Evolutionary conservation across 2,888 invertebrate species (phyloP), one percentile per base, ranked within the genome.

Genomic region (Dicycla oo): DNA sequence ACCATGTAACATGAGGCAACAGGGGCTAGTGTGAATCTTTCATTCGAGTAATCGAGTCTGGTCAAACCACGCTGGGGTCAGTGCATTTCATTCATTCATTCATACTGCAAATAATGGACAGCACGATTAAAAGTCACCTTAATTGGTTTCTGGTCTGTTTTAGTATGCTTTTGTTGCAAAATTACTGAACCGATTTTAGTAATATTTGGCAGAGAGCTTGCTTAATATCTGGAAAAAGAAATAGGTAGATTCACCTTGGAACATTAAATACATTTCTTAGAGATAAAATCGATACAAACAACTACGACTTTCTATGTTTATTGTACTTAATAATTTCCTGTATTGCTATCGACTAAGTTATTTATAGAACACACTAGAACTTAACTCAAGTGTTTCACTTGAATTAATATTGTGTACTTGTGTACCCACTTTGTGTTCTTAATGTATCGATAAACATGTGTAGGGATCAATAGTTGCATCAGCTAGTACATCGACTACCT

Each of bases 351-450:
- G 2, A 26, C 34, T 8, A 45, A 49, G 57, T 57, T 80, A 77
- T 80, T 73, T 62, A 68, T 73, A 61, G 43, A 11, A 13, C 2
- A 26, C n/a, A 51, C 18, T 62, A 65, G 18, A 74, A 67, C 60
- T 74, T 47, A 43, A 51, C 53, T 43, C 58, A 71, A 80, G 81
- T 78, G 60, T n/a, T 56, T 66, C 78, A 66, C 68, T 80, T 77
- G 70, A 81, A 69, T 60, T 69, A 49, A 58, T 49, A 58, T 49
- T 66, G 40, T 63, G 23, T 56, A 73, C 45, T 38, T 51, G 51
- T 38, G 13, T 60, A 63, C 18, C 49, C 45, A 70, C 73, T 80
- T 76, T 20, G 61, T 38, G 58, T 62, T 73, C 26, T 51, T 65
- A 73, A 68, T 57, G 45, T 70, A 73, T 73, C 51, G 60, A 63